phyloP scores from a whole-genome alignment of 92 coral and sea anemone species.

The Actinostola sp. region DNA sequence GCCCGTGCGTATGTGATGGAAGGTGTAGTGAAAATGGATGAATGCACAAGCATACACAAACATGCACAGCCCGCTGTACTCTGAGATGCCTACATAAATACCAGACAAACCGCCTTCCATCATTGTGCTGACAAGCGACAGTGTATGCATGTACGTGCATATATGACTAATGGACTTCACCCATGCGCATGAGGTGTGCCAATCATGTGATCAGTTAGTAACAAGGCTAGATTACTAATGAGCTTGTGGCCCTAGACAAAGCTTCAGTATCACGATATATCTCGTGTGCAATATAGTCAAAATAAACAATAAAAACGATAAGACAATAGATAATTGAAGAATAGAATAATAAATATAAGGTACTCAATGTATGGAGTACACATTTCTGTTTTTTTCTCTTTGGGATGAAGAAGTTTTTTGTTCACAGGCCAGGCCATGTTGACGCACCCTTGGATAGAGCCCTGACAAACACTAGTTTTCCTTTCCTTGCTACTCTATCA shows the following conservation, averaged over 20 bases:
- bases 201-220: conserved; percentile 23
- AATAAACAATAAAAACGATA: conserved; percentile 43
- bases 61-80: conserved; percentile 4
- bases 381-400: conserved; percentile 67
- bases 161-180: conserved; percentile 11
- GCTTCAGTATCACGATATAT: conserved; percentile 35
- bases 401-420: conserved; percentile 68
- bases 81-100: background rate
- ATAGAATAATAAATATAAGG: conserved; percentile 81
- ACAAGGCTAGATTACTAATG: conserved; percentile 12
- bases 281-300: conserved; percentile 40
- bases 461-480: conserved; percentile 15
- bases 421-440: conserved; percentile 73
- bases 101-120: background rate
- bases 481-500: background rate
- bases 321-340: conserved; percentile 49
- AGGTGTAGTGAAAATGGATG: conserved; percentile 13
- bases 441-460: conserved; percentile 9
- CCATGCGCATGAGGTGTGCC: conserved; percentile 9
- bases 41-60: conserved; percentile 14
- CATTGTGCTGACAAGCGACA: background rate
- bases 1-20: conserved; percentile 10
- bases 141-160: conserved; percentile 16
- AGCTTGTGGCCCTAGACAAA: conserved; percentile 28
- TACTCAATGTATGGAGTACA: conserved; percentile 70